Conservation (phyloP, 1,140 invertebrate species). For the Caerostris darwini region DNA sequence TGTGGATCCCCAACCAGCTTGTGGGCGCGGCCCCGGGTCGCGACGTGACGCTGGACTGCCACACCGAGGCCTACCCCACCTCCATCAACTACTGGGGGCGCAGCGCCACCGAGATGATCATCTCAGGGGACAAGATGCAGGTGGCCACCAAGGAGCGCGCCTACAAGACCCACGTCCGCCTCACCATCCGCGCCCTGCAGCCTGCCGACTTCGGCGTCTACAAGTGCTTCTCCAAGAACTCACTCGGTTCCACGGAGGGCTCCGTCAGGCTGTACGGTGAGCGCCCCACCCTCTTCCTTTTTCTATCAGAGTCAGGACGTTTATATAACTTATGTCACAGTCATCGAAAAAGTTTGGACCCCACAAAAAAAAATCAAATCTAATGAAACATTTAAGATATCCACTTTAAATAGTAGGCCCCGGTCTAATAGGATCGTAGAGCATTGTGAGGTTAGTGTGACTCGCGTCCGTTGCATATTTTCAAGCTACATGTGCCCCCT, state of each 20-base stretch:
- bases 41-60: constrained; percentile 90
- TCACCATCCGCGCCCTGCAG: constrained; percentile 82
- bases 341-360: no score
- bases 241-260: constrained; percentile 94
- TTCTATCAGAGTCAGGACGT: no score
- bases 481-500: no score
- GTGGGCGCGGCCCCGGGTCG: constrained; percentile 90
- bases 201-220: constrained; percentile 90
- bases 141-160: constrained; percentile 81
- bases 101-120: constrained; percentile 91
- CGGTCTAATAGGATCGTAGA: no score
- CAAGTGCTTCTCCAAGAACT: constrained; percentile 96
- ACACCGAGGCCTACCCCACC: constrained; percentile 92
- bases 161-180: constrained; percentile 75
- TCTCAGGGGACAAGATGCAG: constrained; percentile 89
- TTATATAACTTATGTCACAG: no score
- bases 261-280: constrained; percentile 93
- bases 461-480: no score
- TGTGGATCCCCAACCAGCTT: constrained; percentile 83
- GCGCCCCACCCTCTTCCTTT: constrained; percentile 79
- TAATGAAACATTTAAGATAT: no score
- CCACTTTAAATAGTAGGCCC: no score
- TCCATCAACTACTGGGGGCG: constrained; percentile 83
- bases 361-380: no score
- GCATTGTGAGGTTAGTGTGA: no score